Percentiles rank a stretch among this genome's conserved stretches.
phyloP scores from a whole-genome alignment of 2,888 invertebrate species.

The Machimus rusticus region DNA sequence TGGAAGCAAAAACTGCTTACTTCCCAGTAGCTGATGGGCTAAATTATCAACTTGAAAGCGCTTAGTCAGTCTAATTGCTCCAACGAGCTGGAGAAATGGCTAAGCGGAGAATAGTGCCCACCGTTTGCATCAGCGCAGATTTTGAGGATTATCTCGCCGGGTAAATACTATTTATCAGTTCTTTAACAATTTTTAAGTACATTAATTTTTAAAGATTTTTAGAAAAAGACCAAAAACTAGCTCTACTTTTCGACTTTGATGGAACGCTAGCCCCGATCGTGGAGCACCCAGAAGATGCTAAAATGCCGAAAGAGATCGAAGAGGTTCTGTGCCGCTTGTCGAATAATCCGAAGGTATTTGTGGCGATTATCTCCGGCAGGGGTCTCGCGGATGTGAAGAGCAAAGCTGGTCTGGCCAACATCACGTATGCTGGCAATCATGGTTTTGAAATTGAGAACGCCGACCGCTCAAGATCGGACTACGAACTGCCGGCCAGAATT shows the following conservation, averaged over 20 bases:
- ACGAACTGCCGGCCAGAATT: constrained; percentile 73
- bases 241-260: constrained; percentile 76
- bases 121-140: constrained; percentile 55
- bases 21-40: not conserved
- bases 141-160: constrained; percentile 57
- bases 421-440: constrained; percentile 80
- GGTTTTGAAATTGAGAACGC: constrained; percentile 78
- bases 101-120: constrained; percentile 48
- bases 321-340: constrained; percentile 70
- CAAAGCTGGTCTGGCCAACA: constrained; percentile 66
- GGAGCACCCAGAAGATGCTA: constrained; percentile 74
- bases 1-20: not conserved
- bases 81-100: not conserved
- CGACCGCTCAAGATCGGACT: constrained; percentile 75
- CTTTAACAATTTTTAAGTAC: not conserved
- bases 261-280: constrained; percentile 78
- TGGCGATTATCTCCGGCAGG: constrained; percentile 76
- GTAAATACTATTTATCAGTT: constrained; percentile 51
- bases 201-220: constrained; percentile 57
- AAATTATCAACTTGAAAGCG: not conserved
- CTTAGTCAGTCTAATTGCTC: not conserved
- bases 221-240: constrained; percentile 70
- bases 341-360: constrained; percentile 73
- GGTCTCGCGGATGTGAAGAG: constrained; percentile 74
- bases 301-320: constrained; percentile 73